Base-by-base conservation (phyloP, 1,140 invertebrate genomes). In the Propsilocerus akamusi region DNA sequence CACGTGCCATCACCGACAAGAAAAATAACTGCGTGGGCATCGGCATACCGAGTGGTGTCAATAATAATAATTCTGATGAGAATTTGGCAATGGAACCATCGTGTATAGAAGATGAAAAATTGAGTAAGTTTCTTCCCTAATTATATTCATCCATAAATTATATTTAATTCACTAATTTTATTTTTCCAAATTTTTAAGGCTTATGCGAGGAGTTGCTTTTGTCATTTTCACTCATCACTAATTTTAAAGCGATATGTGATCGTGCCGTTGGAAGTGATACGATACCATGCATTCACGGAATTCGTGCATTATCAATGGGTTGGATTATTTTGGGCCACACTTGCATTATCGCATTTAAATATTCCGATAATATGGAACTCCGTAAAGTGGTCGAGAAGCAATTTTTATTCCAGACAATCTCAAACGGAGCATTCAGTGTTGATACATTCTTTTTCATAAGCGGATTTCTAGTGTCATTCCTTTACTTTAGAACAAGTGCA, bases 301-400 rank as follows among this genome's bases (percentile, higher is more conserved):
- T 92, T 0, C 71, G 85, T 4, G 80, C 84, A 0, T 74, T 93
- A 30, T 89, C 86, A 54, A 92, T 93, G 86, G 78, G 78, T 6
- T 94, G 91, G 91, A 86, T 95, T 1, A 86, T 96, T 41, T 73
- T 93, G 2, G 90, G 88, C 0, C 90, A 96, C 63, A 86, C 86
- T 0, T 91, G 79, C 67, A 85, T 85, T 60, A 75, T 83, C 47
- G 77, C 78, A 2, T 88, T 87, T 62, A 87, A 86, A 68, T 87
- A 86, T 59, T 83, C 85, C 2, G 83, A 88, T 60, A 88, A 88
- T 61, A 85, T 83, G 64, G 81, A 83, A 46, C 77, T 83, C 53
- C 68, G 84, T 47, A 81, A 77, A 53, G 70, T 86, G 23, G 75
- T 86, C 11, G 83, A 88, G 60, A 80, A 82, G 59, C 78, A 82